Base-by-base conservation (phyloP, 1,140 invertebrate genomes). In the Drosophila yakuba region DNA sequence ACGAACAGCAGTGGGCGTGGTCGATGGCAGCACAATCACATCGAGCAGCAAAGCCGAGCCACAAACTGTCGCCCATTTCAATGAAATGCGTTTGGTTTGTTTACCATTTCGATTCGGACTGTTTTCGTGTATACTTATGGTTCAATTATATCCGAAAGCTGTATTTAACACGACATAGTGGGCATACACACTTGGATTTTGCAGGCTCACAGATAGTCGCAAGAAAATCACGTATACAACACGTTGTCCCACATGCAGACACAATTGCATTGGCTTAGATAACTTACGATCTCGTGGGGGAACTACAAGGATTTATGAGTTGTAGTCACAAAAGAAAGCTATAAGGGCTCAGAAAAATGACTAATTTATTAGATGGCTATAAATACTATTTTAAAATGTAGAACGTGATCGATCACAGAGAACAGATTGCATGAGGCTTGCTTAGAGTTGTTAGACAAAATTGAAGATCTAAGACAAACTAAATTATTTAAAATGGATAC, bases 211-310 rank as follows among this genome's bases (percentile, higher is more conserved):
- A 15, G 14, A 17, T 64, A 47, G 17, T 56, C n/a, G 20, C 23
- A 56, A 10, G 41, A 35, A 48, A 71, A 71, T 58, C 38, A 71
- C 68, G 64, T 71, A 71, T 71, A 17, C 64, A 36, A 43, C 64
- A 36, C 20, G 52, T 71, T 66, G 32, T 36, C 28, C 36, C 64
- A 35, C 25, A 41, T 48, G 20, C 45, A 66, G 17, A 64, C n/a
- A 28, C 23, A 32, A 20, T 47, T 38, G 43, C n/a, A 39, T 64
- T 39, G 32, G 41, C 14, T 52, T 25, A 44, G 55, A 59, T 45
- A 59, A 35, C 6, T 32, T n/a, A 28, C 59, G 32, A n/a, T 2
- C 25, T 32, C 20, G 4, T 7, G 15, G n/a, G n/a, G 1, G 15
- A 28, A 15, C 11, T 25, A 3, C 25, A 25, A 12, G 11, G 2